phyloP scores from a whole-genome alignment of 2,888 invertebrate species.

The Lepetodrilus schrolli region DNA sequence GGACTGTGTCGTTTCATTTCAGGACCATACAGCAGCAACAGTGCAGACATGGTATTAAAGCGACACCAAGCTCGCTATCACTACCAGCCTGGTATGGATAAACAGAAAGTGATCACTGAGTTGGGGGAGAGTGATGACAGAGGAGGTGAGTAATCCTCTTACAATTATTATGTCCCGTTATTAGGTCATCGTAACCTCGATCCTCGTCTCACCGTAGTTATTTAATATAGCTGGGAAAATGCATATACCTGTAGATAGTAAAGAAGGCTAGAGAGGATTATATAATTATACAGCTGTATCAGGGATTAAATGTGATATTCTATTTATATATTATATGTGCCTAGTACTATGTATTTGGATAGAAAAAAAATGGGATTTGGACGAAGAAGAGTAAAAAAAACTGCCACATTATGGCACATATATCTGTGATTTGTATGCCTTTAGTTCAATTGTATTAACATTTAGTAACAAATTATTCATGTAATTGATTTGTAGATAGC shows the following conservation, averaged over 20 bases:
- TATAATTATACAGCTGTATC: background rate
- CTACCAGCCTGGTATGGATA: conserved; percentile 44
- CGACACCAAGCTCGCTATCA: conserved; percentile 49
- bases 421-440: too few species aligned
- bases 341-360: too few species aligned
- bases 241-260: background rate
- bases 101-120: conserved; percentile 29
- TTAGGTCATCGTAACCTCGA: too few species aligned
- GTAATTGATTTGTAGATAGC: conserved; percentile 49
- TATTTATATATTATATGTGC: background rate
- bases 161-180: background rate
- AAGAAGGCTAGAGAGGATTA: background rate
- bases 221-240: too few species aligned
- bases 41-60: conserved; percentile 57
- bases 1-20: conserved; percentile 24
- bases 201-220: too few species aligned
- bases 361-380: too few species aligned
- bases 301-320: background rate
- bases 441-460: too few species aligned
- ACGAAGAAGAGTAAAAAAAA: too few species aligned
- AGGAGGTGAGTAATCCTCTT: background rate
- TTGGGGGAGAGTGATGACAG: conserved; percentile 40
- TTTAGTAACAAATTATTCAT: background rate
- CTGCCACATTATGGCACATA: too few species aligned
- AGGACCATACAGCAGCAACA: conserved; percentile 57